Evolutionary conservation across 64 coral and sea anemone genomes (phyloP).

Genomic region (Porites lutea): DNA sequence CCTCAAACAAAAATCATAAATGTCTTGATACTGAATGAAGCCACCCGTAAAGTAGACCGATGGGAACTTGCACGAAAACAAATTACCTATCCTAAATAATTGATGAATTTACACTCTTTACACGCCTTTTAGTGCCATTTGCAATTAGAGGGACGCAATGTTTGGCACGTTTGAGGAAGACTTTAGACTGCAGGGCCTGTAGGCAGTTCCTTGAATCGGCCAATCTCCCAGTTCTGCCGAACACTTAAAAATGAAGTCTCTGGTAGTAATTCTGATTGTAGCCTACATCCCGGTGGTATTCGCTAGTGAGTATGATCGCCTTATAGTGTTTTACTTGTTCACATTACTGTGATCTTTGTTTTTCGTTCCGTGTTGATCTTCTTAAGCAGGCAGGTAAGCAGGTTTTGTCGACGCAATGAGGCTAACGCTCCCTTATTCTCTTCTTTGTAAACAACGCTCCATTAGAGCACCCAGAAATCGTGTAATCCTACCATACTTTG

Average conservation of each 20-base stretch:
- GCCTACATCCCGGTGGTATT: neutral
- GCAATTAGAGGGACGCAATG: neutral
- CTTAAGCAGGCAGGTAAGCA: neutral
- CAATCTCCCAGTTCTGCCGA: neutral
- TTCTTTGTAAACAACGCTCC: neutral
- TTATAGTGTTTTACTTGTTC: neutral
- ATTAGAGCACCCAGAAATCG: neutral
- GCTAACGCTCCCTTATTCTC: neutral
- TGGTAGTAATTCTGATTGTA: neutral
- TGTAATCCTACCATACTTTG: neutral
- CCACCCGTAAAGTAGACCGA: neutral
- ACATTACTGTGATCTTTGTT: neutral
- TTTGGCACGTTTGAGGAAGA: neutral
- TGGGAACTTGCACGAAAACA: neutral
- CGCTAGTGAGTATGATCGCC: neutral
- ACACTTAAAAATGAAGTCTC: neutral
- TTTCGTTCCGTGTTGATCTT: neutral
- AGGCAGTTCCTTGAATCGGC: too few relatives aligned
- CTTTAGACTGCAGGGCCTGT: too few relatives aligned
- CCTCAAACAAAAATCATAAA: neutral
- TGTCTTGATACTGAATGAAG: neutral
- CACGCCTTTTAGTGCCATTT: neutral
- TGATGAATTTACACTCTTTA: neutral
- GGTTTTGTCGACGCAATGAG: neutral
- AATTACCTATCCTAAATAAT: neutral